These are phyloP conservation scores for Berghia stephanieae DNA, from an alignment of 1,140 invertebrate genomes.

Conservation along the genomic window DNA sequence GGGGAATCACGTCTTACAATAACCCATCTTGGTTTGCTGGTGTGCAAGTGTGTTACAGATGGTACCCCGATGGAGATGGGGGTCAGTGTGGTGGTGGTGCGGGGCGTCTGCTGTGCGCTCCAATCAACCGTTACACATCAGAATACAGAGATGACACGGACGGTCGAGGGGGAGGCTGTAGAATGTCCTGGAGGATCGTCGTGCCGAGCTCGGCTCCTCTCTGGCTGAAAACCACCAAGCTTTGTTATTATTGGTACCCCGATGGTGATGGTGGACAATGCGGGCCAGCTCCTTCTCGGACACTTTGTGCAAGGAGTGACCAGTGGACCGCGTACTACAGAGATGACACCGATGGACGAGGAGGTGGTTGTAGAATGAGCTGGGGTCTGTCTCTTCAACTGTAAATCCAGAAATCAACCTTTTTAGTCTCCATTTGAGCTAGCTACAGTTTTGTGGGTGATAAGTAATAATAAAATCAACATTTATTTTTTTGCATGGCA, in stretches of 20 bases:
- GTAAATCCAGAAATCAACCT: too few relatives aligned
- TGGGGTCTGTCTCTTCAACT: too few relatives aligned
- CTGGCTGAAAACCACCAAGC: conserved; percentile 32
- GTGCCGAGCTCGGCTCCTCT: conserved; percentile 28
- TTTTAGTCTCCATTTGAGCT: too few relatives aligned
- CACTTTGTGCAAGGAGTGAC: conserved; percentile 35
- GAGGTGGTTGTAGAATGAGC: conserved; percentile 33
- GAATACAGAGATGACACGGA: conserved; percentile 39
- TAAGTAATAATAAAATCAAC: too few relatives aligned
- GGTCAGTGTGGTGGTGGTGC: conserved; percentile 38
- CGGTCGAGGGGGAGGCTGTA: conserved; percentile 27
- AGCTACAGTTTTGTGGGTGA: too few relatives aligned
- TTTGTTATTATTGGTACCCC: conserved; percentile 37
- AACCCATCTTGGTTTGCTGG: conserved; percentile 24
- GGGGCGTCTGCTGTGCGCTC: conserved; percentile 27
- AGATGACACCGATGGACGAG: conserved; percentile 37
- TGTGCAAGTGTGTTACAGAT: conserved; percentile 35
- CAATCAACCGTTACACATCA: conserved; percentile 25
- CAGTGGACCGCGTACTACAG: conserved; percentile 37
- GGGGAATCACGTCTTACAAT: conserved; percentile 18
- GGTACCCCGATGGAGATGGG: conserved; percentile 36
- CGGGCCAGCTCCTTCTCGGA: conserved; percentile 12
- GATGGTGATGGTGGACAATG: conserved; percentile 39
- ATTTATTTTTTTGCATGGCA: too few relatives aligned
- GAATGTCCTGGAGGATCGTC: conserved; percentile 35